Evolutionary conservation across 2,888 invertebrate genomes (phyloP), one percentile per base, ranked within the genome.

Genomic region (Drosophila picticornis): DNA sequence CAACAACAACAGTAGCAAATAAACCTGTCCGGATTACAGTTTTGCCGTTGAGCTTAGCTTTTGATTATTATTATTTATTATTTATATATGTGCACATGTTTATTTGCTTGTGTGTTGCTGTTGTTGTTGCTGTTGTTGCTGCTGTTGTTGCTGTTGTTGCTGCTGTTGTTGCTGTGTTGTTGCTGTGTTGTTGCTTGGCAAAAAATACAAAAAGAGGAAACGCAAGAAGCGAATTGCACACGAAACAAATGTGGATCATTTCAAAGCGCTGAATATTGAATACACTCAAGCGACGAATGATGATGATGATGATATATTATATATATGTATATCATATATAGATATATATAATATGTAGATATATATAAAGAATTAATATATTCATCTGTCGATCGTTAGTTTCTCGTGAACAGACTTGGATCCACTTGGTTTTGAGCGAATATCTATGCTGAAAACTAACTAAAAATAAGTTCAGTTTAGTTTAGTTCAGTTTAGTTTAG

Each of bases 1-100:
- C 48, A 60, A 10, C 63, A 52, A 25, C 69, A 65, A 34, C 46
- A 29, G 40, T 40, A 36, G 43, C 46, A 22, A 68, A 53, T 57
- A 73, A 85, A 83, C 84, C 78, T 70, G 87, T 70, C 80, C 76
- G 75, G 68, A 77, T 89, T 82, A 68, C 87, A 89, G 79, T 84
- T 87, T 84, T 82, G 56, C 22, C 56, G 57, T 63, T 48, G 51
- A 66, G 84, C 83, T 60, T 60, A 74, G 65, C 70, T 74, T 71
- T 87, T 84, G 80, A 84, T 87, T 79, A 84, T 89, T 87, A 46
- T 77, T 84, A 86, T 88, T 77, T 80, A 38, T 56, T 56, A 53
- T 55, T 36, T 25, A 36, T 84, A 83, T 84, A 68, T 88, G 74
- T 72, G 64, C 51, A 58, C 34, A 75, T 58, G 11, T 46, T 29